A percentile compares a stretch with the other conserved stretches of the same genome.
phyloP scores from a whole-genome alignment of 2,797 vertebrate species.

The Pteronotus mesoamericanus region DNA sequence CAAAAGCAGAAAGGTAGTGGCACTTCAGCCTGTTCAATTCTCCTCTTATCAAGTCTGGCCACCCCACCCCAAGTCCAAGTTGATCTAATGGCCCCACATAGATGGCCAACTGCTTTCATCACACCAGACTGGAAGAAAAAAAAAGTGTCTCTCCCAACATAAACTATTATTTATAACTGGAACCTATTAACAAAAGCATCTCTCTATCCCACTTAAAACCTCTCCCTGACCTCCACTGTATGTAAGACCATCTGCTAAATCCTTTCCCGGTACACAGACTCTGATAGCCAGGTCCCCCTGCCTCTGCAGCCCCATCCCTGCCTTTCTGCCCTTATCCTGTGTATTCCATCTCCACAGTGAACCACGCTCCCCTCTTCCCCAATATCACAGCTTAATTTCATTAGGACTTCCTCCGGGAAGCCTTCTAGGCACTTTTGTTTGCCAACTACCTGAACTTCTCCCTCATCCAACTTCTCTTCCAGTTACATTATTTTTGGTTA shows the following conservation, averaged over 20 bases:
- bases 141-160: neutral
- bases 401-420: neutral
- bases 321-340: too few relatives aligned
- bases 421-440: too few relatives aligned
- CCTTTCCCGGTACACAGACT: too few relatives aligned
- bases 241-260: neutral
- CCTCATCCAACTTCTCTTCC: neutral
- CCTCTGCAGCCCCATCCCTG: neutral
- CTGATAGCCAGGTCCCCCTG: too few relatives aligned
- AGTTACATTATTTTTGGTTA: neutral
- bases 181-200: neutral
- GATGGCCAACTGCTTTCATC: neutral
- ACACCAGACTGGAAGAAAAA: neutral
- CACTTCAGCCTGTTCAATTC: neutral
- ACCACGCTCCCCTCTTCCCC: neutral
- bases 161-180: neutral
- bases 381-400: neutral
- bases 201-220: neutral
- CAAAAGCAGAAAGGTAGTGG: neutral
- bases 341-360: neutral
- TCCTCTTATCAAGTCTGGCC: neutral
- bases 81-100: neutral
- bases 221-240: neutral
- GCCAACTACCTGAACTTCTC: neutral
- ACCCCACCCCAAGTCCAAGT: neutral